Conservation (phyloP, 2,888 invertebrate genomes). For the Pyrgus malvae region DNA sequence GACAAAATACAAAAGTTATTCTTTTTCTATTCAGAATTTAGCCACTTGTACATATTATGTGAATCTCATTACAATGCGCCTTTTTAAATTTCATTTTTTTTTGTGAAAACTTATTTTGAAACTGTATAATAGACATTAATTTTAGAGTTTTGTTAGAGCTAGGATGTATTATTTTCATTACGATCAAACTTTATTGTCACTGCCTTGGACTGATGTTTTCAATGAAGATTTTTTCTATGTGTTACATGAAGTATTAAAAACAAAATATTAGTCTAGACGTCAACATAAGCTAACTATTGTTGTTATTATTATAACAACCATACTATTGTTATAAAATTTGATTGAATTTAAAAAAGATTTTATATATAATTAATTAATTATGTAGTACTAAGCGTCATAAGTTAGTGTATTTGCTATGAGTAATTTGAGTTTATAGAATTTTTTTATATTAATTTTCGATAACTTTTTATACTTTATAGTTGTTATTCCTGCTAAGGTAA, state of each 20-base stretch:
- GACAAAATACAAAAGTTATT: no score
- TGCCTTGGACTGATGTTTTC: conserved; percentile 79
- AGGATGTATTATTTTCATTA: conserved; percentile 16
- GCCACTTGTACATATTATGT: no score
- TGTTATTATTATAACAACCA: conserved; percentile 70
- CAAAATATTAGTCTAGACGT: conserved; percentile 53
- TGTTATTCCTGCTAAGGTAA: conserved; percentile 48
- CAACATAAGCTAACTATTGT: conserved; percentile 52
- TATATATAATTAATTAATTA: no score
- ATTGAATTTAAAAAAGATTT: conserved; percentile 65
- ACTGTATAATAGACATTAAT: no score
- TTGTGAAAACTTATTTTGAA: neutral
- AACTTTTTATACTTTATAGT: conserved; percentile 46
- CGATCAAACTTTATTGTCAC: conserved; percentile 70
- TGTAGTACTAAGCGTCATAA: conserved; percentile 34
- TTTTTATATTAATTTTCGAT: conserved; percentile 57
- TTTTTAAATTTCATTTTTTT: no score
- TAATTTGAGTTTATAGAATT: conserved; percentile 62
- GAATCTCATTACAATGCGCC: no score
- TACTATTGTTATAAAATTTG: conserved; percentile 75
- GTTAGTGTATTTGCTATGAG: conserved; percentile 56
- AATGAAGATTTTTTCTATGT: conserved; percentile 64
- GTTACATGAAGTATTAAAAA: conserved; percentile 65
- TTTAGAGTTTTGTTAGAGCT: conserved; percentile 11
- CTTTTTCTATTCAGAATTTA: no score